A percentile compares a stretch with the other conserved stretches of the same genome.
Evolutionary conservation across 2,888 invertebrate genomes (phyloP).

Genomic region (Trimorus sp.): DNA sequence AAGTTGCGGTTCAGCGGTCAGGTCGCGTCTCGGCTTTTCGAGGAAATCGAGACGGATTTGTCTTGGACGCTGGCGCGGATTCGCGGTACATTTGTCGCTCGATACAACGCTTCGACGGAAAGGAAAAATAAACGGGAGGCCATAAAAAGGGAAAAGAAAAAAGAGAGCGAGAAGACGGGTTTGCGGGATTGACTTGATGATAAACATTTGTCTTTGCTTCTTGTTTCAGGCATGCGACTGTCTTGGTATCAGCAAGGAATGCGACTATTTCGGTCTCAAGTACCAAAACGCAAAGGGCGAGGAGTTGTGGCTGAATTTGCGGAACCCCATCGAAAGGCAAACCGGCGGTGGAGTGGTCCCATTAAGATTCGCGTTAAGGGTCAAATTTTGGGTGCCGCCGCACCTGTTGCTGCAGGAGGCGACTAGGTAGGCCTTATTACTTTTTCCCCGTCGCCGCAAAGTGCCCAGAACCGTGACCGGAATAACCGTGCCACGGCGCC

Average conservation of each 20-base stretch:
- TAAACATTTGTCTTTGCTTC: too few species aligned
- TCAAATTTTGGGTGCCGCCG: constrained; percentile 96
- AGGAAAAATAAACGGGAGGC: too few species aligned
- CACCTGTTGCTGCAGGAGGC: constrained; percentile 92
- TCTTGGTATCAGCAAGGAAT: constrained; percentile 91
- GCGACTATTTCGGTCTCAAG: constrained; percentile 94
- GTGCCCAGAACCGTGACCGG: constrained; percentile 10
- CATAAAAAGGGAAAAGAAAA: too few species aligned
- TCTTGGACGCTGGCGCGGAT: neutral
- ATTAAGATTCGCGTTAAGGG: constrained; percentile 87
- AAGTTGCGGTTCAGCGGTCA: constrained; percentile 22
- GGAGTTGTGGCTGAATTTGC: constrained; percentile 92
- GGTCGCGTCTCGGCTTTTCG: constrained; percentile 8
- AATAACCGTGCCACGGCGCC: constrained; percentile 4
- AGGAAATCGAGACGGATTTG: neutral
- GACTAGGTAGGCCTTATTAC: constrained; percentile 84
- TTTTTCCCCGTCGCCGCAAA: constrained; percentile 14
- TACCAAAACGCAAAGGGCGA: constrained; percentile 86
- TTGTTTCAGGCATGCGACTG: constrained; percentile 90
- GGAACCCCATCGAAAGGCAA: constrained; percentile 91
- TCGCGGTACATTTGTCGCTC: too few species aligned
- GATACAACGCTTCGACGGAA: too few species aligned
- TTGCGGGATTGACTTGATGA: too few species aligned
- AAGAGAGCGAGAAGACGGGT: too few species aligned
- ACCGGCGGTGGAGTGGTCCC: constrained; percentile 86